Evolutionary conservation across 23 tunicate species (phyloP).

Genomic region (Trididemnum miniatum): DNA sequence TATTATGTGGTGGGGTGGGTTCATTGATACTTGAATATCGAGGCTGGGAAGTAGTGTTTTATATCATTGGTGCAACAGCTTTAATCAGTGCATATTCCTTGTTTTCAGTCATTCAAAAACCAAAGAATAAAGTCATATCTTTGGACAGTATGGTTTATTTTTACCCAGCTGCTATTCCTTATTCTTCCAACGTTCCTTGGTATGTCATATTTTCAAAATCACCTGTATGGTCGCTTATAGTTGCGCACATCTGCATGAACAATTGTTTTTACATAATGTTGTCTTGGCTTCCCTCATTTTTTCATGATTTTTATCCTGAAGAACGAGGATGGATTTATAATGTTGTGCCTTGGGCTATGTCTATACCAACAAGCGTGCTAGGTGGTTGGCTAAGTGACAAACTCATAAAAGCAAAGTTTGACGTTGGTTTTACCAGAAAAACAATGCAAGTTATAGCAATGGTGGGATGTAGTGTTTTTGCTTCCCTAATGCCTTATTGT

Average conservation of each 20-base stretch:
- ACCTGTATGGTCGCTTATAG: conserved; percentile 68
- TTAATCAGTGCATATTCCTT: conserved; percentile 33
- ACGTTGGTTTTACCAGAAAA: conserved; percentile 68
- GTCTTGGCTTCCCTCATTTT: conserved; percentile 92
- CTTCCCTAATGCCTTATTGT: conserved; percentile 66
- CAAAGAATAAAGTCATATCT: conserved; percentile 41
- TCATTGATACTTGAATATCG: conserved; percentile 61
- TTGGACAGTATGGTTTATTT: conserved; percentile 54
- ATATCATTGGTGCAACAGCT: conserved; percentile 61
- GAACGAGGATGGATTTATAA: conserved; percentile 84
- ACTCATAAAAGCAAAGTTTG: conserved; percentile 32
- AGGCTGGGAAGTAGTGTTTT: conserved; percentile 83
- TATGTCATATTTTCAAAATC: conserved; percentile 46
- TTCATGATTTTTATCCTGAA: conserved; percentile 81
- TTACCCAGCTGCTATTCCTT: background rate
- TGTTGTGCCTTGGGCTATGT: conserved; percentile 88
- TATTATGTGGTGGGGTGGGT: conserved; percentile 87
- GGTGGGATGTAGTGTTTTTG: conserved; percentile 62
- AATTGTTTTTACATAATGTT: conserved; percentile 80
- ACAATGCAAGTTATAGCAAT: conserved; percentile 68
- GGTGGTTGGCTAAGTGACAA: conserved; percentile 84
- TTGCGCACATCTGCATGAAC: conserved; percentile 78
- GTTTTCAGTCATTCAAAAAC: conserved; percentile 26
- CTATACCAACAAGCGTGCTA: conserved; percentile 77
- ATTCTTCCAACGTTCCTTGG: conserved; percentile 69